Evolutionary conservation across 1,140 invertebrate species (phyloP), one percentile per base, ranked within the genome.

Genomic region (Sinonovacula constricta): DNA sequence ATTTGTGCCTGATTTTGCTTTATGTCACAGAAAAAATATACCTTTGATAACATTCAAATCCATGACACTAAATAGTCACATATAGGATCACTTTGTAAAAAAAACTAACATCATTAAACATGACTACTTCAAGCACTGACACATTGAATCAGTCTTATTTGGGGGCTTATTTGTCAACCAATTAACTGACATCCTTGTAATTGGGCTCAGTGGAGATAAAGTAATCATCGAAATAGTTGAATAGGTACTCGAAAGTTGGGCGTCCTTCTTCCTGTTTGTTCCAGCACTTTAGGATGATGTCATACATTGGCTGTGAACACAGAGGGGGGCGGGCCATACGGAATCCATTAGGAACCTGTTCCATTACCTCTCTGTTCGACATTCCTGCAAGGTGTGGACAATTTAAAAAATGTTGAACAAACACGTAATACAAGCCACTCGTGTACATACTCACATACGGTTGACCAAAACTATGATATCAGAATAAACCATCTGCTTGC

Each of bases 181-280:
- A 45, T 45, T 18, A 45, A 18, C 18, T 45, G 18, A 45, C 18
- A 18, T 87, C 86, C 51, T 79, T 79, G 57, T 98, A 98, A 74
- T 96, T 96, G 91, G 97, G 95, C 91, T 98, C 97, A 84, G 96
- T 97, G 70, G 96, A 96, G 57, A 98, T 96, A 89, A 96, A 97
- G 92, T 98, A 99, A 85, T 98, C 97, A 90, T 99, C 98, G 90
- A 99, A 98, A 89, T 98, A 99, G 87, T 97, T 95, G 89, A 97
- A 97, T 18, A 99, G 93, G 92, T 97, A 98, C 91, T 99, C 98
- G 91, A 99, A 99, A 1, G 98, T 99, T n/a, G 98, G 98, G 88
- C 98, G 91, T 87, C 97, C 96, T 83, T 98, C 96, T 2, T 98
- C 95, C 74, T 95, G 94, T 4, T 94, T 83, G 51, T 88, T 81